Base-by-base conservation (phyloP, 2,888 invertebrate genomes). In the Drosophila cognata region DNA sequence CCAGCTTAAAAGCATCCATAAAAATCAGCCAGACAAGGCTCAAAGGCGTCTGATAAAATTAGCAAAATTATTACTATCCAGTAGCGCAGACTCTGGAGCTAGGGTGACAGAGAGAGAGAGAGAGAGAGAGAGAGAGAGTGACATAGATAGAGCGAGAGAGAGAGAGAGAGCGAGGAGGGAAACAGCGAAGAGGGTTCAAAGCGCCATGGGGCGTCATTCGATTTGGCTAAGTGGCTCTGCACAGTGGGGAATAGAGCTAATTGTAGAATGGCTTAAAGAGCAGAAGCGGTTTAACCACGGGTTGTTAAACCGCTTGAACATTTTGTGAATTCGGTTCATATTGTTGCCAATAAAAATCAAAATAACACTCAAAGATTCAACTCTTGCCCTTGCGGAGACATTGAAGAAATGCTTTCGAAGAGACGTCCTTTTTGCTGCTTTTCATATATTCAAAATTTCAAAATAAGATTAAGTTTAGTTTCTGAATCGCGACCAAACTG, bases 1-100 rank as follows among this genome's bases (percentile, higher is more conserved):
- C 11, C 48, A 29, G 69, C 66, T 72, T 87, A 83, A 83, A 84
- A 83, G 88, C 89, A 57, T 80, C 70, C 53, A 84, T 83, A 87
- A 83, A 89, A 84, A 84, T 74, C 89, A 88, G 57, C 52, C 69
- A 71, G 66, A 56, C 81, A 65, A 68, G 70, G 41, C 66, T 73
- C 62, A 67, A 71, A 72, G 57, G 66, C 70, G 46, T 43, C 84
- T 78, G 83, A 84, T 87, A 84, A 89, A 87, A 78, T 84, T 59
- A 55, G 76, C 67, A 62, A 89, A 81, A 70, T 84, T 78, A 89
- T 87, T 71, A 58, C 71, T 65, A 57, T 48, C 77, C 85, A 88
- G 89, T 81, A 81, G 82, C 74, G 16, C 29, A 41, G 41, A n/a
- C 48, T 8, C 16, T 46, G 4, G 2, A 13, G 13, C 56, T n/a